These are phyloP conservation scores for Hylaeus volcanicus DNA, from an alignment of 1,140 invertebrate species.

Conservation along the genomic window DNA sequence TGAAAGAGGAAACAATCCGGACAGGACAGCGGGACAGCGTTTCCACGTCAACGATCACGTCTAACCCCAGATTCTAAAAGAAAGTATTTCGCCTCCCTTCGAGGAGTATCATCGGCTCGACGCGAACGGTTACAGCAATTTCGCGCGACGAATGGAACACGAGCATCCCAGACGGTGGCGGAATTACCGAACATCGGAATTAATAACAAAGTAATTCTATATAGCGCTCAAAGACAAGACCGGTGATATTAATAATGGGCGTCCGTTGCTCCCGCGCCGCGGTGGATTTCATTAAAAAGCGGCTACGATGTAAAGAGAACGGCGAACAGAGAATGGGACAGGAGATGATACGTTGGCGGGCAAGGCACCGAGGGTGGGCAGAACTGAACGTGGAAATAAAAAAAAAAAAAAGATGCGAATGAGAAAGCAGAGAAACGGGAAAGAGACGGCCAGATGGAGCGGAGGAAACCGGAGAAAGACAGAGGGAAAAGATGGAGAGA, in stretches of 20 bases:
- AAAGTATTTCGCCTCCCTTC: conserved; percentile 1
- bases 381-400: not conserved
- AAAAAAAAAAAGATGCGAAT: conserved; percentile 44
- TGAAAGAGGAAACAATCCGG: no score
- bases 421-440: conserved; percentile 41
- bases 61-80: not conserved
- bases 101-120: conserved; percentile 9
- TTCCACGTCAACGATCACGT: not conserved
- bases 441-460: conserved; percentile 40
- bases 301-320: conserved; percentile 49
- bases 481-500: conserved; percentile 48
- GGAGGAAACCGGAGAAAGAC: conserved; percentile 43
- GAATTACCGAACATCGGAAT: conserved; percentile 66
- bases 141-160: not conserved
- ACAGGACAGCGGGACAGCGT: no score
- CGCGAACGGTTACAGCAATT: not conserved
- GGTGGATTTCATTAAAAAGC: conserved; percentile 78
- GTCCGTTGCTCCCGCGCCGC: conserved; percentile 67
- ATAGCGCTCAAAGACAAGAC: conserved; percentile 76
- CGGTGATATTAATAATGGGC: conserved; percentile 77
- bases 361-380: conserved; percentile 52
- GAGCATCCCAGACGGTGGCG: not conserved
- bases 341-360: conserved; percentile 58
- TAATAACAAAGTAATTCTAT: conserved; percentile 80
- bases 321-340: conserved; percentile 44